Conservation (phyloP, 2,797 vertebrate genomes). For the Cyclopterus lumpus region DNA sequence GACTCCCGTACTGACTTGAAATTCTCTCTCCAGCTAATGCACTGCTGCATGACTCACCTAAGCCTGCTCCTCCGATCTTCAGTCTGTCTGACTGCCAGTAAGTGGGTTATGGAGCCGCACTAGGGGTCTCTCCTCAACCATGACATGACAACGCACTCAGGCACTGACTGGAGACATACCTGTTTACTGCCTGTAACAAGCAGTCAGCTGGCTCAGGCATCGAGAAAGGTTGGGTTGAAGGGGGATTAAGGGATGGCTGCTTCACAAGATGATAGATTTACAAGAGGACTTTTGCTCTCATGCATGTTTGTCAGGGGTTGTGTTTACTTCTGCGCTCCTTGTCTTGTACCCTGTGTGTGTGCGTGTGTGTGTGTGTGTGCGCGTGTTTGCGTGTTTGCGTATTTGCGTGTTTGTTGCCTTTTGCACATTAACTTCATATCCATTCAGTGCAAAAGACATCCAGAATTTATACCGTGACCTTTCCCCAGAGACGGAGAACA, state of each 20-base stretch:
- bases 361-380: not conserved
- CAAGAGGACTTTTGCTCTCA: slow-evolving; percentile 49
- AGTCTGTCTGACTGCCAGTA: slow-evolving; percentile 46
- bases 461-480: slow-evolving; percentile 38
- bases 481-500: slow-evolving; percentile 41
- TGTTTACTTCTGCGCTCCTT: slow-evolving; percentile 36
- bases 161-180: slow-evolving; percentile 46
- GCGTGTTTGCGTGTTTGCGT: not conserved
- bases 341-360: not conserved
- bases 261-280: slow-evolving; percentile 47
- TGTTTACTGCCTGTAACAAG: slow-evolving; percentile 64
- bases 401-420: not conserved
- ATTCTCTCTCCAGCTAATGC: slow-evolving; percentile 49
- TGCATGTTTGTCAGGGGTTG: slow-evolving; percentile 47
- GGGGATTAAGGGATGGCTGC: slow-evolving; percentile 43
- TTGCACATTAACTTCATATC: slow-evolving; percentile 22
- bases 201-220: slow-evolving; percentile 29
- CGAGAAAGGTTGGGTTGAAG: slow-evolving; percentile 43
- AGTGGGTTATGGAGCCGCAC: slow-evolving; percentile 56
- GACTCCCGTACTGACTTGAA: slow-evolving; percentile 46
- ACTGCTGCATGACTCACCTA: slow-evolving; percentile 63
- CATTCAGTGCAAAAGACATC: not conserved
- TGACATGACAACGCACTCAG: slow-evolving; percentile 65
- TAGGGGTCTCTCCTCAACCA: slow-evolving; percentile 58
- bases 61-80: slow-evolving; percentile 47